Evolutionary conservation across 2,113 vertebrate genomes (phyloP).

Genomic region (Phocoena sinus): DNA sequence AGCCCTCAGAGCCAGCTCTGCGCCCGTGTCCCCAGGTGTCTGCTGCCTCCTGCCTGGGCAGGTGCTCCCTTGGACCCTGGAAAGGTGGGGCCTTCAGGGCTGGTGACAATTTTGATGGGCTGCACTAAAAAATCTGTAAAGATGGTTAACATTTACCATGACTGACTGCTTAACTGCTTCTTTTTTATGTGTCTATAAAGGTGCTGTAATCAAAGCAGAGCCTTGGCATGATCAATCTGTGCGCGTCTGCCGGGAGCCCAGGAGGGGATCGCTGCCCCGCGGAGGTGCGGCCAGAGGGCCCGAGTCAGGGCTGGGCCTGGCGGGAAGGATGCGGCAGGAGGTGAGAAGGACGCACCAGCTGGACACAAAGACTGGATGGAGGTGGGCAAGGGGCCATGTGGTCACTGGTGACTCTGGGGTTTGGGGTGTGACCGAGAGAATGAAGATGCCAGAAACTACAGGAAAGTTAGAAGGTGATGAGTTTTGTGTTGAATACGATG

Average conservation of each 20-base stretch:
- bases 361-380: neutral
- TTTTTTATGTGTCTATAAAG: slow-evolving; percentile 60
- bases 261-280: neutral
- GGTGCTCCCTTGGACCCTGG: neutral
- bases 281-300: neutral
- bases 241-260: neutral
- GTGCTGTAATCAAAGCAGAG: slow-evolving; percentile 20
- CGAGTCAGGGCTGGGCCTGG: neutral
- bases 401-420: neutral
- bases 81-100: neutral
- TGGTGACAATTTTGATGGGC: slow-evolving; percentile 36
- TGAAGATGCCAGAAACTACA: neutral
- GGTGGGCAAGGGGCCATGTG: fast-evolving
- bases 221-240: slow-evolving; percentile 7
- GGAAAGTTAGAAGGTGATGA: neutral
- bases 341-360: too few relatives aligned
- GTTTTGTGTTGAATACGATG: neutral
- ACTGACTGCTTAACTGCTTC: slow-evolving; percentile 35
- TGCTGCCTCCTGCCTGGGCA: neutral
- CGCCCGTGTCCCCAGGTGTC: fast-evolving
- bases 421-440: neutral
- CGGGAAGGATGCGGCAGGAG: neutral
- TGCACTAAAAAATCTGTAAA: slow-evolving; percentile 55
- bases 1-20: fast-evolving
- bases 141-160: slow-evolving; percentile 45